Conservation (phyloP, 2,797 vertebrate species). For the Sus cebifrons region DNA sequence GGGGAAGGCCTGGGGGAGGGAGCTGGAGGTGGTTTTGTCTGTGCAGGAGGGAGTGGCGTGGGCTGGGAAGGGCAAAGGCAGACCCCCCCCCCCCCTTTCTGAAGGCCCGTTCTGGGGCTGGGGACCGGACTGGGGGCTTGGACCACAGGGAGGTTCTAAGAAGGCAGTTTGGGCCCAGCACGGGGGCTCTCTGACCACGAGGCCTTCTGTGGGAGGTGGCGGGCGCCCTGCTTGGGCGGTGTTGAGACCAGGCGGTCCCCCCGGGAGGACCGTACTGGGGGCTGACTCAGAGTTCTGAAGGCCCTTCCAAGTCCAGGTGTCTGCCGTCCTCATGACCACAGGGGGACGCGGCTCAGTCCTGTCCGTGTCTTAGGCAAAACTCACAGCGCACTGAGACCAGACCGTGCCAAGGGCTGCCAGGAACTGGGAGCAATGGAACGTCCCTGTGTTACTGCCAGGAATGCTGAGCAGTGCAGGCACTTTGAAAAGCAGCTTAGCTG, state of each 20-base stretch:
- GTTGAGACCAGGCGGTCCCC: rapidly evolving
- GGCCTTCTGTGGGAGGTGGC: rapidly evolving
- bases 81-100: too few species aligned
- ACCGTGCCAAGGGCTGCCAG: rapidly evolving
- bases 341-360: neutral
- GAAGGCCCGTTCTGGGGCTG: neutral
- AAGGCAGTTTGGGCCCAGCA: neutral
- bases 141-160: too few species aligned
- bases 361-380: neutral
- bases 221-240: neutral
- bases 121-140: neutral
- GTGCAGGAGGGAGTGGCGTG: neutral
- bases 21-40: neutral
- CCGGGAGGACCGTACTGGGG: neutral
- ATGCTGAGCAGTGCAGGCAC: rapidly evolving
- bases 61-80: rapidly evolving
- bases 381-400: rapidly evolving
- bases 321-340: rapidly evolving
- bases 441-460: rapidly evolving
- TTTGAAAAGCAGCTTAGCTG: rapidly evolving
- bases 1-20: neutral
- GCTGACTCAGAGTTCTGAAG: neutral
- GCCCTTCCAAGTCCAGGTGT: neutral
- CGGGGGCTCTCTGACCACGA: rapidly evolving
- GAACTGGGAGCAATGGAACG: rapidly evolving